These are phyloP conservation scores for Melanotaenia boesemani DNA, from an alignment of 2,797 vertebrate genomes.

Conservation along the genomic window DNA sequence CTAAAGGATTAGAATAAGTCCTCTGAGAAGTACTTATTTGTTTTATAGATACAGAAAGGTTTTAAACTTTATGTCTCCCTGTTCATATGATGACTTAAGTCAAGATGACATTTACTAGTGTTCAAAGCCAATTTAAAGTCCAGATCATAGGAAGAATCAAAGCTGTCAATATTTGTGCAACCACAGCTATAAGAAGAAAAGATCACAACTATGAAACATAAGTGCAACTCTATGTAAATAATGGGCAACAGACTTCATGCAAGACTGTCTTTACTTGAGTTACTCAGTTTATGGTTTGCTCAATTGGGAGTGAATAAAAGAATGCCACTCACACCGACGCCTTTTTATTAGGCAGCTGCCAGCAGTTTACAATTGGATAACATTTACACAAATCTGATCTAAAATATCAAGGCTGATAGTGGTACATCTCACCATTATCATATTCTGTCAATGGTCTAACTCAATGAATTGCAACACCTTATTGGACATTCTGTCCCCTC, in stretches of 20 bases:
- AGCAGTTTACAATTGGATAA: not conserved
- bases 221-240: conserved; percentile 3
- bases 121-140: no score
- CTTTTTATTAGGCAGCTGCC: not conserved
- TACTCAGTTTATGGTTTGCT: conserved; percentile 9
- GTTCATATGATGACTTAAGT: not conserved
- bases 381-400: not conserved
- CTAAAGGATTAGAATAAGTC: no score
- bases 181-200: not conserved
- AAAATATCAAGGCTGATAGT: not conserved
- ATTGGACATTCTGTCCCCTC: conserved; percentile 41
- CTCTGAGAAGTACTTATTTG: no score
- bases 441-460: not conserved
- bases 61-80: not conserved
- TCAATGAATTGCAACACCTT: not conserved
- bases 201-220: conserved; percentile 11
- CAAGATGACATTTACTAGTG: no score
- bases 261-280: conserved; percentile 23
- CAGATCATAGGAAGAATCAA: not conserved
- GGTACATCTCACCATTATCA: not conserved
- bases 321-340: not conserved
- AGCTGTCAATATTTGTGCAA: not conserved
- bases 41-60: no score
- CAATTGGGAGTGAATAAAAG: conserved; percentile 7
- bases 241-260: not conserved